Evolutionary conservation across 1,140 invertebrate genomes (phyloP).

Genomic region (Platorchestia sp.): DNA sequence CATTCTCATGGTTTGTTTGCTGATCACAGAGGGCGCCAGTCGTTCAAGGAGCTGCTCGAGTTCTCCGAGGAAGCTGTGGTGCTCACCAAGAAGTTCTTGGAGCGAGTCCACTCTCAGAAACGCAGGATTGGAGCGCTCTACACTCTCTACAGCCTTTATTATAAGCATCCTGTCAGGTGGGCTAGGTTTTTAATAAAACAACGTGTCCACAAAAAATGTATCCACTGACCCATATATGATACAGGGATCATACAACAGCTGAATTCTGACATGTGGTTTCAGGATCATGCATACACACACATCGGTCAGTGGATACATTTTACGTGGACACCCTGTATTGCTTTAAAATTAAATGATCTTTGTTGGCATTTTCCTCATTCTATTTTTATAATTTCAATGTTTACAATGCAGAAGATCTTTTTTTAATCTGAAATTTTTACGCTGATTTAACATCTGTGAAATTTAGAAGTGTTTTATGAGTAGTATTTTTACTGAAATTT

Average conservation of each 20-base stretch:
- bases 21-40: conserved; percentile 60
- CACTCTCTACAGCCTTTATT: conserved; percentile 63
- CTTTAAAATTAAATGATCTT: background rate
- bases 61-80: conserved; percentile 64
- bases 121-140: conserved; percentile 63
- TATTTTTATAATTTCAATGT: background rate
- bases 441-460: too few species aligned
- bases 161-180: conserved; percentile 65
- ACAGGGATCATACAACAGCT: too few species aligned
- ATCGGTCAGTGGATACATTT: too few species aligned
- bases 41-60: conserved; percentile 65
- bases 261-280: too few species aligned
- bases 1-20: background rate
- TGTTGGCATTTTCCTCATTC: background rate
- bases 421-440: too few species aligned
- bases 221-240: too few species aligned
- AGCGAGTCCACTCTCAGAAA: conserved; percentile 56
- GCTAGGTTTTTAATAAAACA: background rate
- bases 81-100: conserved; percentile 61
- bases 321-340: too few species aligned
- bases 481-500: too few species aligned
- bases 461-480: too few species aligned
- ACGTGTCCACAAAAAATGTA: too few species aligned
- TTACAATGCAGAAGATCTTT: background rate
- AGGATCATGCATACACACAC: too few species aligned